phyloP scores from a whole-genome alignment of 2,888 invertebrate species.

The Luperina testacea region DNA sequence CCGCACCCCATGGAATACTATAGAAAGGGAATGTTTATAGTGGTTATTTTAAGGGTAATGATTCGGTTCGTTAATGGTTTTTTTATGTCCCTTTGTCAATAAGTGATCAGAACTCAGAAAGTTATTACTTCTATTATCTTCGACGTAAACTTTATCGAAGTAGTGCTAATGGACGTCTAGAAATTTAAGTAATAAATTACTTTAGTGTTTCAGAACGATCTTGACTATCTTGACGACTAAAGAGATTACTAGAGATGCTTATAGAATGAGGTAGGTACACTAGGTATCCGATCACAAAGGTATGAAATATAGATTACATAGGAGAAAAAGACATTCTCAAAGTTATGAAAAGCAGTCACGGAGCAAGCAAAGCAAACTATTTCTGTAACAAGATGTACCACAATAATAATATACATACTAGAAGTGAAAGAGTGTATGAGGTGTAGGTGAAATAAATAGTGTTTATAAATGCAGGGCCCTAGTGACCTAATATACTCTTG shows the following conservation, averaged over 20 bases:
- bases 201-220: constrained; percentile 10
- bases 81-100: constrained; percentile 72
- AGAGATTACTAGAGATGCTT: constrained; percentile 5
- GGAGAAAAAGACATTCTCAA: background rate
- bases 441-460: background rate
- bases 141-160: constrained; percentile 40
- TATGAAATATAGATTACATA: background rate
- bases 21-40: constrained; percentile 74
- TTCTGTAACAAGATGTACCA: background rate
- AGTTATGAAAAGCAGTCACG: background rate
- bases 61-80: constrained; percentile 73
- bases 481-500: constrained; percentile 36
- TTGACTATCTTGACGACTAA: constrained; percentile 18
- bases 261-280: background rate
- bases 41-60: constrained; percentile 71
- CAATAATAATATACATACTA: background rate
- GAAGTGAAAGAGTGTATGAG: background rate
- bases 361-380: background rate
- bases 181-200: constrained; percentile 25
- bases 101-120: constrained; percentile 58
- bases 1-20: constrained; percentile 73
- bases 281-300: background rate
- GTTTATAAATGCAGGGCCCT: constrained; percentile 9
- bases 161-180: constrained; percentile 29
- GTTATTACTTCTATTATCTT: constrained; percentile 43